Base-by-base conservation (phyloP, 2,888 invertebrate species). In the Elegia similella region DNA sequence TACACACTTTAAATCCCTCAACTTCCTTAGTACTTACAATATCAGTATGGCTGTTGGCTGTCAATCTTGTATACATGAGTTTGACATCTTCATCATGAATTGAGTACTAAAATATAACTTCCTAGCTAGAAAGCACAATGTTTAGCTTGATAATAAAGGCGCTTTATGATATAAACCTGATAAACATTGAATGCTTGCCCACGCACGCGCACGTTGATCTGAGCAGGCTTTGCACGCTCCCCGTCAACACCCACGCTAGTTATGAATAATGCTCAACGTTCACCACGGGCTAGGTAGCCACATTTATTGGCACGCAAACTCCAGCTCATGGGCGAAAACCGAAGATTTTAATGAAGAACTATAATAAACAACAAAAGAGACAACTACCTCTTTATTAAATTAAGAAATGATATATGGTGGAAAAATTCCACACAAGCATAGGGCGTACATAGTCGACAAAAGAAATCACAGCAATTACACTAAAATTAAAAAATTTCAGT, bases 171-270 rank as follows among this genome's bases (percentile, higher is more conserved):
- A 12, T 8, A 10, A 16, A 16, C 44, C 8, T 15, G 2, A 30
- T 15, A 50, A 12, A 34, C 7, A 17, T 16, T 15, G 15, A 34
- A 16, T 17, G 2, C 34, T 12, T 15, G 8, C 34, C 16, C 34
- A 34, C 34, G 34, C 34, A 50, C 50, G 34, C 50, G 50, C 50
- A 50, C 16, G 12, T 38, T 38, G 50, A 38, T 50, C 50, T 7
- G 34, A 15, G 10, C 16, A 34, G 32, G 34, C 13, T 50, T 50
- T 50, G 50, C 50, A 34, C 50, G 50, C 50, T 16, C 30, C 47
- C 47, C 6, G 29, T 23, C 48, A 15, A 15, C 50, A 6, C 50
- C 17, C 50, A 38, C 50, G 6, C 50, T 7, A 32, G 13, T 7
- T 10, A 13, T 34, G 16, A 50, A 17, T 50, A 16, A 50, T n/a